phyloP scores from a whole-genome alignment of 2,888 invertebrate genomes.

The Mechanitis mazaeus region DNA sequence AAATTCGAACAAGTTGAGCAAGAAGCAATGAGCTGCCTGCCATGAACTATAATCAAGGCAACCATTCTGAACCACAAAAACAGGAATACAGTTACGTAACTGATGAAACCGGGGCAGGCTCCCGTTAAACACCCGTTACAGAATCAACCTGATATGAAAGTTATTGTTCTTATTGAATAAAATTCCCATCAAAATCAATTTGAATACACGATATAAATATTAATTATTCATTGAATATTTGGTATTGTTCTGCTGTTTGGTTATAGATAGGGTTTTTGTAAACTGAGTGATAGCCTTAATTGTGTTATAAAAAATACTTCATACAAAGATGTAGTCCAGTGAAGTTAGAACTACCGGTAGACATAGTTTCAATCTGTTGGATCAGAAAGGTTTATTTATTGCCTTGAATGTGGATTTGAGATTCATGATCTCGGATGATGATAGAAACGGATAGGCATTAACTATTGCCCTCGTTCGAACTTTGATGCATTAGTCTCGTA shows the following conservation, averaged over 20 bases:
- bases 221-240: too few species aligned
- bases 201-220: too few species aligned
- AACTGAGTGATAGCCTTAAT: not conserved
- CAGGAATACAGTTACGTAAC: conserved; percentile 37
- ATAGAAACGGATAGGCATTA: conserved; percentile 9
- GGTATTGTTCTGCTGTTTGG: too few species aligned
- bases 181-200: not conserved
- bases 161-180: not conserved
- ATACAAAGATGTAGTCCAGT: conserved; percentile 4
- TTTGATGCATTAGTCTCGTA: conserved; percentile 8
- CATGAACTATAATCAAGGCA: conserved; percentile 22
- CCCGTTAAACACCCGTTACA: conserved; percentile 60
- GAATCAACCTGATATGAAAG: conserved; percentile 33
- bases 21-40: conserved; percentile 5
- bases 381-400: conserved; percentile 22
- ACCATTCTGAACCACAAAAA: conserved; percentile 23
- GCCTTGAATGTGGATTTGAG: conserved; percentile 10
- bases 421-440: conserved; percentile 13
- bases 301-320: not conserved
- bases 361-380: conserved; percentile 18
- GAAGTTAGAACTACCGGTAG: conserved; percentile 16
- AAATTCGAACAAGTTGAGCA: not conserved
- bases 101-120: conserved; percentile 41
- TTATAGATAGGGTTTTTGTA: too few species aligned
- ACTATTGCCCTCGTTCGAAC: conserved; percentile 9